Conservation (phyloP, 2,113 vertebrate genomes). For the Oophaga pumilio region DNA sequence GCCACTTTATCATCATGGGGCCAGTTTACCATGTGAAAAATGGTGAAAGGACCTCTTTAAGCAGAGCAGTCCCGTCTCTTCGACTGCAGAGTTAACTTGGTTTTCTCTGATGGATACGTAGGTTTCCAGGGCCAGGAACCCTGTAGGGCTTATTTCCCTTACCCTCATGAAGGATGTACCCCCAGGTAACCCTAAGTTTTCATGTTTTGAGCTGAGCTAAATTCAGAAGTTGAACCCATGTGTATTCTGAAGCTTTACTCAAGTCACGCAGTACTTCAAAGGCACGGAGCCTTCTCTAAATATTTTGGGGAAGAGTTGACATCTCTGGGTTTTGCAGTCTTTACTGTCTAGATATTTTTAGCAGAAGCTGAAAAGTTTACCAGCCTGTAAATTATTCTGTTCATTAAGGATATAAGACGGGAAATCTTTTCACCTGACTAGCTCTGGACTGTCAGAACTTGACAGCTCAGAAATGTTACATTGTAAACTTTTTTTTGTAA, state of each 20-base stretch:
- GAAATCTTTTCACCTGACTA: slow-evolving; percentile 65
- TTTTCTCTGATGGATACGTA: neutral
- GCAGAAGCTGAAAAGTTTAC: slow-evolving; percentile 59
- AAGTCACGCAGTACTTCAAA: slow-evolving; percentile 10
- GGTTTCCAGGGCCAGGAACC: neutral
- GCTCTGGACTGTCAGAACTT: slow-evolving; percentile 66
- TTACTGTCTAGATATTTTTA: slow-evolving; percentile 59
- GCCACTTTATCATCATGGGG: no score
- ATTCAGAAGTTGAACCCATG: neutral
- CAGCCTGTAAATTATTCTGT: slow-evolving; percentile 65
- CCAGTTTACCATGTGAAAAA: no score
- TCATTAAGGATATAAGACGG: slow-evolving; percentile 67
- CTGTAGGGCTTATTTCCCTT: neutral
- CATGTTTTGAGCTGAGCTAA: neutral
- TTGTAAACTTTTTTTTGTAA: neutral
- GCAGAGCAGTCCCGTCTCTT: no score
- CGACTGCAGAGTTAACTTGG: no score
- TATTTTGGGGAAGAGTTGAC: slow-evolving; percentile 27
- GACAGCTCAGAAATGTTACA: slow-evolving; percentile 43
- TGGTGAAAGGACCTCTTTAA: no score
- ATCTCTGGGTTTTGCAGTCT: slow-evolving; percentile 5
- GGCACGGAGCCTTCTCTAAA: neutral
- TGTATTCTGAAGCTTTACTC: slow-evolving; percentile 14
- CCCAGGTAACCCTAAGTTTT: neutral
- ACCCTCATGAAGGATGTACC: neutral